phyloP scores from a whole-genome alignment of 2,113 vertebrate species.

The Paramisgurnus dabryanus region DNA sequence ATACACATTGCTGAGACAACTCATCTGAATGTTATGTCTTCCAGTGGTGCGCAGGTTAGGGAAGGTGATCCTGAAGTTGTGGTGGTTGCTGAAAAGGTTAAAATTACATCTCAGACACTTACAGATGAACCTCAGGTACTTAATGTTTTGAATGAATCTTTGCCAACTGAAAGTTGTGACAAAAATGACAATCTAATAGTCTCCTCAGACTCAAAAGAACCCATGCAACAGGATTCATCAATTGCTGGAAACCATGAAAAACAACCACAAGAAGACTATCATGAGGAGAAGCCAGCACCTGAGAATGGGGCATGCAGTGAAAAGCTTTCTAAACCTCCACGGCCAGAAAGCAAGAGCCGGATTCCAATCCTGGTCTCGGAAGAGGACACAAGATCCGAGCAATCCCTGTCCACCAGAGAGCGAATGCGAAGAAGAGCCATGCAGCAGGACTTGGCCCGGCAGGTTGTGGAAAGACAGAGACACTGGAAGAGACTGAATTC shows the following conservation, averaged over 20 bases:
- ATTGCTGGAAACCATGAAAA: slow-evolving; percentile 56
- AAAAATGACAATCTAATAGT: slow-evolving; percentile 54
- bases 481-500: slow-evolving; percentile 84
- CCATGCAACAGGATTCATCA: slow-evolving; percentile 59
- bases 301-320: slow-evolving; percentile 12
- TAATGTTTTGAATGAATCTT: slow-evolving; percentile 47
- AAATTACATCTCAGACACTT: slow-evolving; percentile 55
- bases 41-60: slow-evolving; percentile 74
- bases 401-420: slow-evolving; percentile 70
- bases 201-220: slow-evolving; percentile 18
- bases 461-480: slow-evolving; percentile 84
- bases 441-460: slow-evolving; percentile 81
- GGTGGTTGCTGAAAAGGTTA: slow-evolving; percentile 65
- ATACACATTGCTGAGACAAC: slow-evolving; percentile 94
- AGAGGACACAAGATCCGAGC: slow-evolving; percentile 85
- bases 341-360: slow-evolving; percentile 77
- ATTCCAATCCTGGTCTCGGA: slow-evolving; percentile 89
- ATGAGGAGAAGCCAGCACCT: slow-evolving; percentile 4
- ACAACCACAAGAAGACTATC: slow-evolving; percentile 56
- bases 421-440: slow-evolving; percentile 74
- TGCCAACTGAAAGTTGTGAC: slow-evolving; percentile 31
- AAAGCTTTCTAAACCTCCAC: slow-evolving; percentile 48
- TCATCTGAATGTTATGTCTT: slow-evolving; percentile 94
- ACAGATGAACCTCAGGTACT: slow-evolving; percentile 58
- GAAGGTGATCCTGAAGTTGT: slow-evolving; percentile 71